Percentiles rank a stretch among this genome's conserved stretches.
Evolutionary conservation across 1,140 invertebrate species (phyloP).

Genomic region (Apis cerana): DNA sequence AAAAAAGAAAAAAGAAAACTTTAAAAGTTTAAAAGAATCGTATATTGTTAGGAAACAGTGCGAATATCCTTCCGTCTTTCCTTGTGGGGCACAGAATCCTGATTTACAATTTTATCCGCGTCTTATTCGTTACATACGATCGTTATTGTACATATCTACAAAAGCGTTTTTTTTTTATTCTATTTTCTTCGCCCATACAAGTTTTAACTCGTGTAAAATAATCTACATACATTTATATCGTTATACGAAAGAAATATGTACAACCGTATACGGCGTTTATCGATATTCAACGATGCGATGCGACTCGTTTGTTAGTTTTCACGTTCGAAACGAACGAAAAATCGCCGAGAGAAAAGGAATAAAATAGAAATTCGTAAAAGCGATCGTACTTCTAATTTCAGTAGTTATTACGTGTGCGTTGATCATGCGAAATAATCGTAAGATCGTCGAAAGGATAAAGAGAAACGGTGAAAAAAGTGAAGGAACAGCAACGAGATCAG

Average conservation of each 20-base stretch:
- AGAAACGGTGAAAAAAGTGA: background rate
- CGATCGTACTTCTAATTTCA: no score
- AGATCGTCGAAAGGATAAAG: no score
- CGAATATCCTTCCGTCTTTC: background rate
- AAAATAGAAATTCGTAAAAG: no score
- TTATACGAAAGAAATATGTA: conserved; percentile 52
- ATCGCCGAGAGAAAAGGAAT: no score
- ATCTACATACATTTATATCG: conserved; percentile 44
- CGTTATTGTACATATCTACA: conserved; percentile 76
- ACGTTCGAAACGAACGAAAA: background rate
- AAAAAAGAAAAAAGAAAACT: no score
- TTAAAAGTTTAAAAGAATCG: no score
- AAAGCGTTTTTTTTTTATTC: conserved; percentile 56
- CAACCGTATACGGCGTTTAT: conserved; percentile 23
- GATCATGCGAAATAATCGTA: no score
- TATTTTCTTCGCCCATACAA: conserved; percentile 25
- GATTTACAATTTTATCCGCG: background rate
- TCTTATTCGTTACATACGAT: conserved; percentile 46
- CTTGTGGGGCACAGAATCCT: background rate
- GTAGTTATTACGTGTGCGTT: no score
- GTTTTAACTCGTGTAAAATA: conserved; percentile 54
- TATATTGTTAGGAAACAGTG: background rate
- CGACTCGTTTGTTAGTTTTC: background rate
- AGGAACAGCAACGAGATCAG: background rate
- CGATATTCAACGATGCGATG: background rate